Base-by-base conservation (phyloP, 2,797 vertebrate species). In the Oryzias sinensis region DNA sequence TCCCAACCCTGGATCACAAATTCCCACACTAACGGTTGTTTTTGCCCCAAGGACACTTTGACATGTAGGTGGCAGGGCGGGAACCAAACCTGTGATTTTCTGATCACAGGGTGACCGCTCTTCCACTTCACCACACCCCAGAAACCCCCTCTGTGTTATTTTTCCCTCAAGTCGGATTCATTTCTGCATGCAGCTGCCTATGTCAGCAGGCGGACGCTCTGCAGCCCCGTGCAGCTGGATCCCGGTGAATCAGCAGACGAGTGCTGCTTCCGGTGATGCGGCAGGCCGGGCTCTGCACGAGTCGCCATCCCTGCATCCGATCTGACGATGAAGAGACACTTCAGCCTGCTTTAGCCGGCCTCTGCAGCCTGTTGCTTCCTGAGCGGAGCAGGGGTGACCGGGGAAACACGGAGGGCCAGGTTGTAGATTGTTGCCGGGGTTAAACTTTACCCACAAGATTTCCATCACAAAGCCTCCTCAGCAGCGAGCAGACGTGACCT, bases 381-480 rank as follows among this genome's bases (percentile, higher is more conserved):
- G 56, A 56, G 53, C 62, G 70, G 68, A 73, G 68, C 29, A 29
- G 56, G 54, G 66, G 63, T 61, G 69, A 74, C 47, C 17, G 1
- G 5, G 24, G 29, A 49, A 82, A 88, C 81, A 78, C n/a, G 70
- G 58, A 74, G 74, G 66, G 60, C 79, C 75, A 71, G 77, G 77
- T 74, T 81, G 74, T 52, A 41, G 69, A 82, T 89, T 88, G 85
- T 88, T 84, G 69, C 25, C 40, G 75, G 86, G 85, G 85, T 87
- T 87, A 79, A 84, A 89, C 81, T 87, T 82, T 84, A 81, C 81
- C 83, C 80, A 72, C 74, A 58, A 72, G 70, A 91, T 92, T 91
- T 89, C 72, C 89, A 91, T 92, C 73, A 91, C 89, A 93, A 92
- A 49, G 86, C 64, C 79, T 80, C 72, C 77, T 84, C 53, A 50